A percentile compares a stretch with the other conserved stretches of the same genome.
Conservation (phyloP, 2,888 invertebrate species). For the Stratiomys singularior region DNA sequence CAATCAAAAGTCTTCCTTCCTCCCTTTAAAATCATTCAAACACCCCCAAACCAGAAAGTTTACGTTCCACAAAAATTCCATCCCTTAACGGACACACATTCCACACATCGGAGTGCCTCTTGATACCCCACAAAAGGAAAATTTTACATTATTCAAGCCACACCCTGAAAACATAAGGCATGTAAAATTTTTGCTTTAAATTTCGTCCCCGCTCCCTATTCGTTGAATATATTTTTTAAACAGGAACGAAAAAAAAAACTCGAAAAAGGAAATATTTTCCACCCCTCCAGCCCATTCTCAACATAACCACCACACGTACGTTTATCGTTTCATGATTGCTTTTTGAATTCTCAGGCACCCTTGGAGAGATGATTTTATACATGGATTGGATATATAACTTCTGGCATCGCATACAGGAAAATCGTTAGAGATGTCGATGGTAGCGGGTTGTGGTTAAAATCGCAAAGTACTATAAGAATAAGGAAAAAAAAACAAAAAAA, state of each 20-base stretch:
- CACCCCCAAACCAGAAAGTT: neutral
- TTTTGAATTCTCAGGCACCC: slow-evolving; percentile 27
- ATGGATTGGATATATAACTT: neutral
- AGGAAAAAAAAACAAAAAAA: neutral
- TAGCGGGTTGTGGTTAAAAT: neutral
- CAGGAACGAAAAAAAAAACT: slow-evolving; percentile 5
- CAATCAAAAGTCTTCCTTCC: slow-evolving; percentile 6
- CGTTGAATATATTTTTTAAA: slow-evolving; percentile 15
- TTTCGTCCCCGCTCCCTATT: slow-evolving; percentile 24
- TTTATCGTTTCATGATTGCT: slow-evolving; percentile 24
- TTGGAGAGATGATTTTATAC: neutral
- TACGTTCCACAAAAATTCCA: slow-evolving; percentile 34
- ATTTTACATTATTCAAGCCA: slow-evolving; percentile 19
- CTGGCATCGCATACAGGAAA: neutral
- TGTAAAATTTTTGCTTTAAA: slow-evolving; percentile 21
- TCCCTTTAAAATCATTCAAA: neutral
- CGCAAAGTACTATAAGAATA: too few species aligned
- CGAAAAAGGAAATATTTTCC: slow-evolving; percentile 6
- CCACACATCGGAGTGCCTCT: neutral
- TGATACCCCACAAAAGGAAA: neutral
- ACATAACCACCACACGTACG: neutral
- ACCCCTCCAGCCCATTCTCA: slow-evolving; percentile 28
- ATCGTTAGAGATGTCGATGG: neutral
- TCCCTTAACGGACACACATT: neutral
- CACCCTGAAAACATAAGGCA: slow-evolving; percentile 22